A percentile compares a stretch with the other conserved stretches of the same genome.
phyloP scores from a whole-genome alignment of 1,140 invertebrate genomes.

The Drosophila auraria region DNA sequence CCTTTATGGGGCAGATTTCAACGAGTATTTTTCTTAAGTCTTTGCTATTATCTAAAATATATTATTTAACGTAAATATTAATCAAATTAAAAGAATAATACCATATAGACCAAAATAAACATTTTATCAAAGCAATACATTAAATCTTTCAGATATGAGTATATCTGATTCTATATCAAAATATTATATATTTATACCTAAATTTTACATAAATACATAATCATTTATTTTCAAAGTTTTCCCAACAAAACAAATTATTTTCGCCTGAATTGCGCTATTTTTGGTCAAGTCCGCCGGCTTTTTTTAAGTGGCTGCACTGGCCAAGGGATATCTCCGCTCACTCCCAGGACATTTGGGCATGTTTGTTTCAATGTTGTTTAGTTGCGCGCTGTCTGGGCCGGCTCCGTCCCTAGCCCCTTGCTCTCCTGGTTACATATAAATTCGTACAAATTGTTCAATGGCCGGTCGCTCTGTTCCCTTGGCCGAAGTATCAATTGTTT shows the following conservation, averaged over 20 bases:
- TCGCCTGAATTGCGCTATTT: neutral
- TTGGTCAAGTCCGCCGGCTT: neutral
- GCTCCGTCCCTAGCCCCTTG: neutral
- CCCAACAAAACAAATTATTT: neutral
- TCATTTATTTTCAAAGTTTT: neutral
- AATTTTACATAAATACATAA: neutral
- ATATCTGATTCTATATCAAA: too few species aligned
- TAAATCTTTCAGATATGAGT: too few species aligned
- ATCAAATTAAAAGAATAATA: too few species aligned
- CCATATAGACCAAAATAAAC: too few species aligned
- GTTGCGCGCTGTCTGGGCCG: slow-evolving; percentile 28
- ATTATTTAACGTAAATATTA: too few species aligned
- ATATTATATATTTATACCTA: too few species aligned
- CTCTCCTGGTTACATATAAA: slow-evolving; percentile 44
- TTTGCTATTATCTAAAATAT: too few species aligned
- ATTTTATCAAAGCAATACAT: too few species aligned
- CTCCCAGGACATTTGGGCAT: slow-evolving; percentile 42
- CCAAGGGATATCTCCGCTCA: neutral
- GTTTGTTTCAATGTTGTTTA: slow-evolving; percentile 68
- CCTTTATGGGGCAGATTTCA: too few species aligned
- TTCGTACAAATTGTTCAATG: slow-evolving; percentile 73
- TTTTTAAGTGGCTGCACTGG: slow-evolving; percentile 10
- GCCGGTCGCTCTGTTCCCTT: slow-evolving; percentile 48
- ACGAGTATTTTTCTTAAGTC: too few species aligned
- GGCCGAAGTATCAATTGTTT: slow-evolving; percentile 74